Evolutionary conservation across 1,140 invertebrate genomes (phyloP).

Genomic region (Battus philenor): DNA sequence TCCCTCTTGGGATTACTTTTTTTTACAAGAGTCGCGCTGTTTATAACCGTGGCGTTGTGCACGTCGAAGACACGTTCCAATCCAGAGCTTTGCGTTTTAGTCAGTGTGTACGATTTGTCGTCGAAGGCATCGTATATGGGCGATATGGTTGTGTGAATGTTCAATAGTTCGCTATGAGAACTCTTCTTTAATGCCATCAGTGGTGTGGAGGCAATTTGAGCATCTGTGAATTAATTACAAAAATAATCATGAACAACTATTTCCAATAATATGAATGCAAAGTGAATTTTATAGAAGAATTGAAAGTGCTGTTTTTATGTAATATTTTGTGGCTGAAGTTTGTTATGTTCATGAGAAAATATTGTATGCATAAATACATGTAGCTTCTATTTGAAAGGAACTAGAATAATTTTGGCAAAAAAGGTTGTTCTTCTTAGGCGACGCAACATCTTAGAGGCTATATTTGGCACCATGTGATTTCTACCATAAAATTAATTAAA

Average conservation of each 20-base stretch:
- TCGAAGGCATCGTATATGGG: slow-evolving; percentile 56
- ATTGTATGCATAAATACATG: too few species aligned
- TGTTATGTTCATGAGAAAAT: too few species aligned
- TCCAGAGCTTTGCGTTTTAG: slow-evolving; percentile 29
- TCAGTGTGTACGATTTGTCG: slow-evolving; percentile 49
- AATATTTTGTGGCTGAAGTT: too few species aligned
- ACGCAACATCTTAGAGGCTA: too few species aligned
- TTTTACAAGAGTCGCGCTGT: slow-evolving; percentile 48
- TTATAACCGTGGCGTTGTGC: slow-evolving; percentile 52
- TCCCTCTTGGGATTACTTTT: slow-evolving; percentile 48
- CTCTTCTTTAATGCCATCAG: slow-evolving; percentile 34
- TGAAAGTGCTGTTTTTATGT: too few species aligned
- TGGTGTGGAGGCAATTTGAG: slow-evolving; percentile 56
- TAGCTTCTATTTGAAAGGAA: too few species aligned
- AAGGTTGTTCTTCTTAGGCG: too few species aligned
- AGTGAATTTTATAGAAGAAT: too few species aligned
- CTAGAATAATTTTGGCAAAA: too few species aligned
- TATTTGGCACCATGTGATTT: too few species aligned
- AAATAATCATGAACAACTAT: background rate
- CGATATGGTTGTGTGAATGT: slow-evolving; percentile 56
- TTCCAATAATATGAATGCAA: too few species aligned
- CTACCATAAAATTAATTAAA: too few species aligned
- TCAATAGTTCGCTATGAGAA: slow-evolving; percentile 41
- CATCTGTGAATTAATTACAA: slow-evolving; percentile 28
- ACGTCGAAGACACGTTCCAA: slow-evolving; percentile 49